These are phyloP conservation scores for Oscheius sp. DNA, from an alignment of 1,140 invertebrate genomes.

Conservation along the genomic window DNA sequence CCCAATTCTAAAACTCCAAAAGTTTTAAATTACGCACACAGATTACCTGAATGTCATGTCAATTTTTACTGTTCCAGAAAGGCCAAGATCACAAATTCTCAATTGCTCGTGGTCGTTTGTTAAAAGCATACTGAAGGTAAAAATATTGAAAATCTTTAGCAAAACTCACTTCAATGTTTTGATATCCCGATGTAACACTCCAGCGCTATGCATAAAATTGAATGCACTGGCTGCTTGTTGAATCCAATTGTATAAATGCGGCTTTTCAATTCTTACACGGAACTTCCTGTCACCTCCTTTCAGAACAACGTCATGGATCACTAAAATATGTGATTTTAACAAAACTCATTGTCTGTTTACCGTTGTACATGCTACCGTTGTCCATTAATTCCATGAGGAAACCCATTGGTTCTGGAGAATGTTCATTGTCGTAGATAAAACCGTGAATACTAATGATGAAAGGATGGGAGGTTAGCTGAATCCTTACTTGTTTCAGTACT, in stretches of 20 bases:
- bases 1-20: background rate
- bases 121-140: background rate
- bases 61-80: background rate
- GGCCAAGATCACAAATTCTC: background rate
- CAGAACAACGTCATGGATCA: background rate
- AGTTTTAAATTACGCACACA: background rate
- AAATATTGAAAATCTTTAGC: background rate
- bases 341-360: background rate
- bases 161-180: background rate
- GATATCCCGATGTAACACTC: background rate
- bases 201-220: background rate
- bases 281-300: background rate
- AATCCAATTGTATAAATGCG: background rate
- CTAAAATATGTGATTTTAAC: background rate
- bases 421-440: background rate
- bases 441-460: slow-evolving; percentile 6
- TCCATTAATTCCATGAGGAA: slow-evolving; percentile 3
- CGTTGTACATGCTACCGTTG: slow-evolving; percentile 1
- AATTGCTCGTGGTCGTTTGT: slow-evolving; percentile 6
- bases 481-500: background rate
- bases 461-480: background rate
- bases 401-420: background rate
- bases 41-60: background rate
- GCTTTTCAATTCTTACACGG: background rate
- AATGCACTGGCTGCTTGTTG: slow-evolving; percentile 1